Conservation (phyloP, 2,113 vertebrate genomes). For the Atractosteus spatula region DNA sequence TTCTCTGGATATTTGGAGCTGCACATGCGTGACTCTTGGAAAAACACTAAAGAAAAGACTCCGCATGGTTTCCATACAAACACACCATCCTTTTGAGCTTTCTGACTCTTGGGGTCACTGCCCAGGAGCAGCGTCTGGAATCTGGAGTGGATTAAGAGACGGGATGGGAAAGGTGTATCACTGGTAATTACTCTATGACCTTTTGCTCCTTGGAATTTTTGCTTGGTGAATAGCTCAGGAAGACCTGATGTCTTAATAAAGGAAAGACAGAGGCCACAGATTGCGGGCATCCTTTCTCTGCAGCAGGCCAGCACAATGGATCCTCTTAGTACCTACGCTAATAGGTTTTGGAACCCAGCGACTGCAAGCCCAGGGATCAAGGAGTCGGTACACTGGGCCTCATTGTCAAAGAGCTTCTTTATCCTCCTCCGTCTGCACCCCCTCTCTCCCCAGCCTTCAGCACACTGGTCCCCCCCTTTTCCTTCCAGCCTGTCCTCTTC, state of each 20-base stretch:
- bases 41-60: no score
- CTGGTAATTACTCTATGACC: constrained; percentile 53
- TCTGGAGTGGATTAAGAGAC: constrained; percentile 40
- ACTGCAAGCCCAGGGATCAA: constrained; percentile 1
- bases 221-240: constrained; percentile 17
- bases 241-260: constrained; percentile 35
- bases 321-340: constrained; percentile 27
- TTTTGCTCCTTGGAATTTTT: constrained; percentile 29
- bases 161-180: constrained; percentile 26
- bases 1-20: no score
- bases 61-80: no score
- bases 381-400: constrained; percentile 19
- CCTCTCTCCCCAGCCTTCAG: not conserved
- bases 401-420: constrained; percentile 36
- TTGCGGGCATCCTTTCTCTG: not conserved
- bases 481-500: constrained; percentile 17
- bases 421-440: constrained; percentile 44
- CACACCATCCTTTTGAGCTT: no score
- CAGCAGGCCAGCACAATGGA: constrained; percentile 30
- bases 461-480: not conserved
- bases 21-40: no score
- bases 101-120: constrained; percentile 1
- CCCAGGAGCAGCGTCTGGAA: constrained; percentile 24
- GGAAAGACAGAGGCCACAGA: constrained; percentile 7
- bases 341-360: not conserved